These are phyloP conservation scores for Saguinus imperator DNA, from an alignment of 2,113 vertebrate genomes.

Conservation along the genomic window DNA sequence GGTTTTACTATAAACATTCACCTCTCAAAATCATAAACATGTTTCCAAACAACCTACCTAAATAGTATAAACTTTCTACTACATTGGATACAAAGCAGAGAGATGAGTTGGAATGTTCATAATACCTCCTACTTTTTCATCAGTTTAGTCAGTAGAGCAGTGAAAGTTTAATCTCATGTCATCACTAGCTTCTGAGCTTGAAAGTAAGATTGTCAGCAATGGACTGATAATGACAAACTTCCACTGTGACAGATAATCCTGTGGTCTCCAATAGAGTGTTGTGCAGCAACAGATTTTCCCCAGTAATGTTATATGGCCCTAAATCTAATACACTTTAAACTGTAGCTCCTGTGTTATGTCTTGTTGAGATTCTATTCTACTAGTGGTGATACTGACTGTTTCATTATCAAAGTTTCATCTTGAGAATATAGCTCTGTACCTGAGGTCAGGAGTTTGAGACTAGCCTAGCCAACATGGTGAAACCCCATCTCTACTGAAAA, in stretches of 20 bases:
- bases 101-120: background rate
- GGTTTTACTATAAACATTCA: background rate
- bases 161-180: background rate
- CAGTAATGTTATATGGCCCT: too few species aligned
- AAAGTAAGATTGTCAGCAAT: background rate
- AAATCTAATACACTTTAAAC: background rate
- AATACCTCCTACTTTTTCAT: background rate
- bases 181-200: background rate
- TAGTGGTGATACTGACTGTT: background rate
- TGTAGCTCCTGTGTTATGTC: background rate
- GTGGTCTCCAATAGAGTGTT: background rate
- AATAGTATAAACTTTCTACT: background rate
- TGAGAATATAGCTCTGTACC: background rate
- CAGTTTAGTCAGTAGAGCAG: background rate
- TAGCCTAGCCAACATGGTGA: too few species aligned
- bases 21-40: background rate
- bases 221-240: background rate
- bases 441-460: too few species aligned
- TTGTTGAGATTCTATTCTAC: background rate
- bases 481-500: too few species aligned
- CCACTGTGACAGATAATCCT: background rate
- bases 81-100: background rate
- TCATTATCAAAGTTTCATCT: background rate
- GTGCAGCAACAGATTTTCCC: background rate
- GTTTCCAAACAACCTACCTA: background rate